Evolutionary conservation across 2,113 vertebrate genomes (phyloP).

Genomic region (Riparia riparia): DNA sequence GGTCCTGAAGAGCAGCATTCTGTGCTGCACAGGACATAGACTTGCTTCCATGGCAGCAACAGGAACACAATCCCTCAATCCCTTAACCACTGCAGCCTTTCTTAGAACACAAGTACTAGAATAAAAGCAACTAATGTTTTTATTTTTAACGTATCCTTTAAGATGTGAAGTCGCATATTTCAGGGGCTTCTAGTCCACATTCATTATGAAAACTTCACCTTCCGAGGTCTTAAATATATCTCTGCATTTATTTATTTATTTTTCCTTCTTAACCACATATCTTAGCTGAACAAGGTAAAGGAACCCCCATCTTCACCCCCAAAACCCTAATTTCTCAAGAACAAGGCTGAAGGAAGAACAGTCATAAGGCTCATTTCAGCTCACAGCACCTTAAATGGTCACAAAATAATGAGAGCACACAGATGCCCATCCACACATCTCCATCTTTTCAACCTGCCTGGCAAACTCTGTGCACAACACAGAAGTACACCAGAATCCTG

Average conservation of each 20-base stretch:
- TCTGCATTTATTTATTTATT: accelerated
- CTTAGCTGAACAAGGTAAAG: neutral
- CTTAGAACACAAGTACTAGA: neutral
- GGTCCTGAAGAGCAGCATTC: neutral
- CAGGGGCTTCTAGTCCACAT: neutral
- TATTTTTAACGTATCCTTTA: neutral
- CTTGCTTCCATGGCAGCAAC: neutral
- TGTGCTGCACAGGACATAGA: accelerated
- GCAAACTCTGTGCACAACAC: neutral
- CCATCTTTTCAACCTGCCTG: neutral
- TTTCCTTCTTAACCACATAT: neutral
- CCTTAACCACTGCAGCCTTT: neutral
- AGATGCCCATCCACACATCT: neutral
- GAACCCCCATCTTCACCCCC: neutral
- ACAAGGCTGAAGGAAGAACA: neutral
- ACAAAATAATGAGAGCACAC: neutral
- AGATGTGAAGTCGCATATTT: neutral
- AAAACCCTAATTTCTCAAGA: neutral
- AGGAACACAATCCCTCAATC: neutral
- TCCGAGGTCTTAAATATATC: neutral
- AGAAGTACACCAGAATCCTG: neutral
- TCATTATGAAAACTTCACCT: neutral
- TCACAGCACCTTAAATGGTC: neutral
- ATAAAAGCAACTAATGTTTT: neutral
- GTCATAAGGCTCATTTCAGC: neutral